A percentile compares a stretch with the other conserved stretches of the same genome.
These are phyloP conservation scores for Adoxophyes honmai DNA, from an alignment of 1,140 invertebrate species.

Conservation along the genomic window DNA sequence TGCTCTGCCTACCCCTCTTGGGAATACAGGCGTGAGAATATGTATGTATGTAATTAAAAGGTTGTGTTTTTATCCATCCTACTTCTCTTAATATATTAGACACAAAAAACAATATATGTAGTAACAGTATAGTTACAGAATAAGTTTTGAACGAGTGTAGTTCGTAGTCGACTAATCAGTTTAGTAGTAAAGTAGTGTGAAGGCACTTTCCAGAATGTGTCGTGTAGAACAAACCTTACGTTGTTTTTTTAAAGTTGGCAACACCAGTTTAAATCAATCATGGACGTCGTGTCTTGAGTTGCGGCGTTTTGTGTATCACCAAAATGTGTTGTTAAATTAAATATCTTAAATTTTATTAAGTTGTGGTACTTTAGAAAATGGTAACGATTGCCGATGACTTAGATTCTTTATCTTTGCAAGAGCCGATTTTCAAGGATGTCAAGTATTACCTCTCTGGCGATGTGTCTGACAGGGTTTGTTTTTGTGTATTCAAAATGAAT, in stretches of 20 bases:
- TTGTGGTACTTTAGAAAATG: constrained; percentile 69
- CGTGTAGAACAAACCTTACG: too few relatives aligned
- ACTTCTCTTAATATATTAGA: too few relatives aligned
- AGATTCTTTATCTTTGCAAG: constrained; percentile 72
- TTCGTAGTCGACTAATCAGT: too few relatives aligned
- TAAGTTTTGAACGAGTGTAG: too few relatives aligned
- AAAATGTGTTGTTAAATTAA: constrained; percentile 34
- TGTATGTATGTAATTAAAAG: too few relatives aligned
- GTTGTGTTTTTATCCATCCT: too few relatives aligned
- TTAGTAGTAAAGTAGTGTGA: too few relatives aligned
- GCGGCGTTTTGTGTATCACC: constrained; percentile 51
- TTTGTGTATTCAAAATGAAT: constrained; percentile 58
- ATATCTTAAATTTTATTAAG: constrained; percentile 42
- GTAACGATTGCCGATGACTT: constrained; percentile 75
- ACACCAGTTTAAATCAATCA: constrained; percentile 35
- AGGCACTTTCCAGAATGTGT: too few relatives aligned
- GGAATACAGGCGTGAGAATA: too few relatives aligned
- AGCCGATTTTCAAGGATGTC: constrained; percentile 79
- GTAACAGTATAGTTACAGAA: too few relatives aligned
- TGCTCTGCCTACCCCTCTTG: too few relatives aligned
- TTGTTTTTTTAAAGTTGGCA: constrained; percentile 22
- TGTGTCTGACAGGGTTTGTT: constrained; percentile 81
- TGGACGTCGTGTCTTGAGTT: constrained; percentile 59
- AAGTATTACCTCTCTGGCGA: constrained; percentile 85
- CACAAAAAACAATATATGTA: too few relatives aligned